Evolutionary conservation across 1,140 invertebrate species (phyloP).

Genomic region (Aplysia californica): DNA sequence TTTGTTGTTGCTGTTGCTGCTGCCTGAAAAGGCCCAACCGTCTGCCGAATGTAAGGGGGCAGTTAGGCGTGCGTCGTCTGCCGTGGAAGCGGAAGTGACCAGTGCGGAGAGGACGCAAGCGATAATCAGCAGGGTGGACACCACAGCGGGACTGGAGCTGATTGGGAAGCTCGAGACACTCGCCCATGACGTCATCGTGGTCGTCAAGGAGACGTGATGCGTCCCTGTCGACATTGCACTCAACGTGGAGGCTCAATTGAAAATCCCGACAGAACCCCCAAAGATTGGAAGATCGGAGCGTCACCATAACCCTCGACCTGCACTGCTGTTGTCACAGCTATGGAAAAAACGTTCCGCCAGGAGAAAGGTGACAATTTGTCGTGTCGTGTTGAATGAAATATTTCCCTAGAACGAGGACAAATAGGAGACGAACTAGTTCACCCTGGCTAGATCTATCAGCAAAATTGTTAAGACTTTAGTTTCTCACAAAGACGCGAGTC

Average conservation of each 20-base stretch:
- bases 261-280: neutral
- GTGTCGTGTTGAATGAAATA: too few species aligned
- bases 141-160: neutral
- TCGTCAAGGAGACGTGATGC: neutral
- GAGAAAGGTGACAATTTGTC: too few species aligned
- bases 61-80: neutral
- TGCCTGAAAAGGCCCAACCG: too few species aligned
- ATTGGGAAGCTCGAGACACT: neutral
- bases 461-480: too few species aligned
- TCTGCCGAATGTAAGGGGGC: too few species aligned
- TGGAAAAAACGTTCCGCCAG: too few species aligned
- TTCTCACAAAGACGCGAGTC: too few species aligned
- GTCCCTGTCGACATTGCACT: neutral
- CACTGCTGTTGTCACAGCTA: too few species aligned
- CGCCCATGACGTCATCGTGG: neutral
- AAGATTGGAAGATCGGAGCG: neutral
- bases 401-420: too few species aligned
- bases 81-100: neutral
- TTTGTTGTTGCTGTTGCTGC: too few species aligned
- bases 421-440: too few species aligned
- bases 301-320: conserved; percentile 14
- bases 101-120: conserved; percentile 1
- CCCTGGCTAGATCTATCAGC: too few species aligned
- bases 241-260: neutral
- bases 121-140: neutral